These are phyloP conservation scores for Pristionchus fissidentatus DNA, from an alignment of 2,888 invertebrate genomes.

Conservation along the genomic window DNA sequence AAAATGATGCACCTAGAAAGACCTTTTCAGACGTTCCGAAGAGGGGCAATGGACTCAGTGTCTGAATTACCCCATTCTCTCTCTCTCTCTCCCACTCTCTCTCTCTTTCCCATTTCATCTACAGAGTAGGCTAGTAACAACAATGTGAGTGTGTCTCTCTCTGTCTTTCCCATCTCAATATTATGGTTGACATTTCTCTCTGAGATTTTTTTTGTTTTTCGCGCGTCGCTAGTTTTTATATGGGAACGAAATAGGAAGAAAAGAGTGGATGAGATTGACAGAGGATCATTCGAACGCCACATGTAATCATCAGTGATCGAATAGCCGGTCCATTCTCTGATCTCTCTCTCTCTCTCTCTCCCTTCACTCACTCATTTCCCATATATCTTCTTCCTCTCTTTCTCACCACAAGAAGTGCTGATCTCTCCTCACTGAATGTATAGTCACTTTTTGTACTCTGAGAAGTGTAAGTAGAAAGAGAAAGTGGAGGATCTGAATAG, in stretches of 20 bases:
- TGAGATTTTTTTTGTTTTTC: background rate
- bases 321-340: background rate
- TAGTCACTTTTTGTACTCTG: constrained; percentile 39
- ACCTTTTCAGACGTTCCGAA: background rate
- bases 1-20: constrained; percentile 12
- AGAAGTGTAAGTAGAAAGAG: constrained; percentile 41
- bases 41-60: background rate
- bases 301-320: background rate
- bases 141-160: constrained; percentile 11
- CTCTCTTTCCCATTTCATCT: background rate
- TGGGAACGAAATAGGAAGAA: too few species aligned
- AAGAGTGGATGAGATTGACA: too few species aligned
- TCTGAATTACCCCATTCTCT: too few species aligned
- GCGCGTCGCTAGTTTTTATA: too few species aligned
- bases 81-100: too few species aligned
- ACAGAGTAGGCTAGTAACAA: too few species aligned
- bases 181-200: constrained; percentile 4
- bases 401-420: constrained; percentile 38
- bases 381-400: too few species aligned
- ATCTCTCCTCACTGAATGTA: constrained; percentile 15
- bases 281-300: background rate
- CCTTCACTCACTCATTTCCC: background rate
- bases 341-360: too few species aligned
- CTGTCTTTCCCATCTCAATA: constrained; percentile 8
- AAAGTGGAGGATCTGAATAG: constrained; percentile 35